These are phyloP conservation scores for Cantharis rustica DNA, from an alignment of 2,888 invertebrate species.

Conservation along the genomic window DNA sequence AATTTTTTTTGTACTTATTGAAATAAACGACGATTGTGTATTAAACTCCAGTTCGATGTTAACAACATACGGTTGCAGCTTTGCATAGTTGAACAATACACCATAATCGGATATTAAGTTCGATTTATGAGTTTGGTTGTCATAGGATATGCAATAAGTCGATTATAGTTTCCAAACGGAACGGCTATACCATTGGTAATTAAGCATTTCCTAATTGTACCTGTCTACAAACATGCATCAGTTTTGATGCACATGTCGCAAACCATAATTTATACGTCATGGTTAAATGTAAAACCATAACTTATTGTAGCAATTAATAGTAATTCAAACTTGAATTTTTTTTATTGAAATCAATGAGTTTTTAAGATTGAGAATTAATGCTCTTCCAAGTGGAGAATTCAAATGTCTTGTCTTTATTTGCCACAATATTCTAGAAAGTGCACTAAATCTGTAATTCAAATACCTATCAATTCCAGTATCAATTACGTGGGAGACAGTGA, in stretches of 20 bases:
- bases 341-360: neutral
- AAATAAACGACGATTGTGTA: neutral
- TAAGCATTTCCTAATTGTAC: slow-evolving; percentile 35
- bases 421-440: neutral
- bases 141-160: slow-evolving; percentile 30
- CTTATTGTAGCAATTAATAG: neutral
- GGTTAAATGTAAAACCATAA: neutral
- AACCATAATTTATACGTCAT: slow-evolving; percentile 25
- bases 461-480: slow-evolving; percentile 52
- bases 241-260: slow-evolving; percentile 33
- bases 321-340: neutral
- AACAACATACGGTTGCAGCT: neutral
- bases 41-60: neutral
- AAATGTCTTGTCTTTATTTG: neutral
- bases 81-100: slow-evolving; percentile 14
- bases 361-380: neutral
- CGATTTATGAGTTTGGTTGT: slow-evolving; percentile 26
- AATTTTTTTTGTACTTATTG: neutral
- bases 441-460: slow-evolving; percentile 13
- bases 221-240: slow-evolving; percentile 35
- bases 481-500: slow-evolving; percentile 47
- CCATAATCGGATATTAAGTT: slow-evolving; percentile 22
- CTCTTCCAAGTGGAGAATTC: neutral
- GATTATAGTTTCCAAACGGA: slow-evolving; percentile 31
- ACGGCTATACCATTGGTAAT: slow-evolving; percentile 30